Conservation (phyloP, 2,113 vertebrate genomes). For the Haemorhous mexicanus region DNA sequence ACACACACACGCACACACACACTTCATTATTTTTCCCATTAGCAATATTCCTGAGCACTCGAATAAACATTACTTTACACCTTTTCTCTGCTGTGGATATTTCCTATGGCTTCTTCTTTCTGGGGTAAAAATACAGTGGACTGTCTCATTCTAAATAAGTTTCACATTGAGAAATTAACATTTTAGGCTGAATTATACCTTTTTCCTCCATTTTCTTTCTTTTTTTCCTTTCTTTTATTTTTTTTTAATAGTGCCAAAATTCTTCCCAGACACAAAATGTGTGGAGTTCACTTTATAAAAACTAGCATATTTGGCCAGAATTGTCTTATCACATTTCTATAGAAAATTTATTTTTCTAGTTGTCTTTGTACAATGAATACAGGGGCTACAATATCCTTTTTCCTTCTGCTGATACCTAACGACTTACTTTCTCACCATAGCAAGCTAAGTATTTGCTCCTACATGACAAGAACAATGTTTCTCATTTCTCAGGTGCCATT, state of each 20-base stretch:
- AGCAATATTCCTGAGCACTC: neutral
- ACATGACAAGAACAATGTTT: neutral
- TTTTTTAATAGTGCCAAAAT: neutral
- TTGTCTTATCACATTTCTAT: neutral
- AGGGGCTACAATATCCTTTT: neutral
- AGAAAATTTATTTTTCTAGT: neutral
- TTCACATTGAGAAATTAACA: neutral
- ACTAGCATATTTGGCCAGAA: neutral
- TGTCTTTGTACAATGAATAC: neutral
- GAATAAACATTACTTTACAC: neutral
- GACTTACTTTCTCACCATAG: neutral
- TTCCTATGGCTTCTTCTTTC: neutral
- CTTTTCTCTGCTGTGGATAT: neutral
- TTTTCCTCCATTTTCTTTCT: neutral
- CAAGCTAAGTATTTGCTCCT: neutral
- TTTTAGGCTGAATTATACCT: neutral
- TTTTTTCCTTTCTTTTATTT: neutral
- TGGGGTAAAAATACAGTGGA: neutral
- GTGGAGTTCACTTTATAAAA: neutral
- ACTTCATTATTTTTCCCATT: neutral
- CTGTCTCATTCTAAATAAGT: neutral
- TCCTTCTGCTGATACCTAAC: neutral
- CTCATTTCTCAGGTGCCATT: neutral
- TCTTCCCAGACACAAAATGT: neutral
- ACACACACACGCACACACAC: neutral